Evolutionary conservation across 2,113 vertebrate genomes (phyloP).

Genomic region (Sinocyclocheilus grahami): DNA sequence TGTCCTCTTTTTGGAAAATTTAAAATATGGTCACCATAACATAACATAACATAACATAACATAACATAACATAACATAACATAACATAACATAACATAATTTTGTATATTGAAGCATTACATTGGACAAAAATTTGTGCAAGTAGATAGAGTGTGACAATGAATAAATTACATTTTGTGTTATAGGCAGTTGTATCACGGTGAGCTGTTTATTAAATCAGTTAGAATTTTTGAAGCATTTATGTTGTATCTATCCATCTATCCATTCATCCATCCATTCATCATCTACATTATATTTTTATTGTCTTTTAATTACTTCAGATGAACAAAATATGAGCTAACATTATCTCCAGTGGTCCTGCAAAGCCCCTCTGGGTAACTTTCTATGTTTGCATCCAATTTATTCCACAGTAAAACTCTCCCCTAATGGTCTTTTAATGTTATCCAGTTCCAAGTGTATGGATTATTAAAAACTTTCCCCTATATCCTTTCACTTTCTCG

Average conservation of each 20-base stretch:
- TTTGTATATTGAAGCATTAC: not conserved
- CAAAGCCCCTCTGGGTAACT: not conserved
- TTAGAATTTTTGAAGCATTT: not conserved
- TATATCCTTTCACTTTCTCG: conserved; percentile 35
- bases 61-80: no score
- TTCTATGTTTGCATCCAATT: not conserved
- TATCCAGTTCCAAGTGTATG: conserved; percentile 7
- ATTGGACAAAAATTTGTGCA: not conserved
- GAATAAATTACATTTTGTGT: not conserved
- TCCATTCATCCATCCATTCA: not conserved
- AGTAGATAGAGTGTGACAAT: not conserved
- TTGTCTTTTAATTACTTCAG: conserved; percentile 22
- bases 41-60: no score
- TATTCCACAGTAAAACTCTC: not conserved
- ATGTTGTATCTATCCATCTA: no score
- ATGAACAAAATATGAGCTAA: not conserved
- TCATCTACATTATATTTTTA: conserved; percentile 14
- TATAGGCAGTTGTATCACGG: not conserved
- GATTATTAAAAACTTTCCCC: not conserved
- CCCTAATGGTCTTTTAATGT: conserved; percentile 38
- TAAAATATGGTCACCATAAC: no score
- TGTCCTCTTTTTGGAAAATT: no score
- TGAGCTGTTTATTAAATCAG: not conserved
- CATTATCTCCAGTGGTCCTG: conserved; percentile 21
- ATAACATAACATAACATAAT: no score